Evolutionary conservation across 2,113 vertebrate genomes (phyloP).

Genomic region (Terrapene triunguis): DNA sequence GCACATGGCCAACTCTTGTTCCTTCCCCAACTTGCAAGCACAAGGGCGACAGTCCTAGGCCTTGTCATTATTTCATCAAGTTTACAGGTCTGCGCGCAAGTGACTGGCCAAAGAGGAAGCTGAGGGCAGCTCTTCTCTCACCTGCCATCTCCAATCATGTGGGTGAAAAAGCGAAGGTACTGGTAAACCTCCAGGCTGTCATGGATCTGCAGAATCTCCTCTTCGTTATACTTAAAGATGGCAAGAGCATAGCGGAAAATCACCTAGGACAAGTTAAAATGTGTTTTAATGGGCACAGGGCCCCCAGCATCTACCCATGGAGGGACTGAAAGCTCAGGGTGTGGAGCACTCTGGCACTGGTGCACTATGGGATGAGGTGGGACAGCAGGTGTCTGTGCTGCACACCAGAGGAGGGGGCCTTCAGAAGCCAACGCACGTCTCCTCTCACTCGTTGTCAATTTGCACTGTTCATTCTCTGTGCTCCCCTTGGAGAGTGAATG

Average conservation of each 20-base stretch:
- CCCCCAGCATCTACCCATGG: not conserved
- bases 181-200: slow-evolving; percentile 91
- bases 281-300: not conserved
- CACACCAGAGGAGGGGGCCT: too few relatives aligned
- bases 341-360: not conserved
- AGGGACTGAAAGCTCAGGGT: not conserved
- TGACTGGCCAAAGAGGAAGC: not conserved
- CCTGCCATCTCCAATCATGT: slow-evolving; percentile 90
- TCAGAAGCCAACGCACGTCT: not conserved
- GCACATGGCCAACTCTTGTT: not conserved
- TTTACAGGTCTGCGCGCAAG: not conserved
- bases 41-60: not conserved
- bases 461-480: not conserved
- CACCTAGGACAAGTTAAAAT: slow-evolving; percentile 83
- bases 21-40: not conserved
- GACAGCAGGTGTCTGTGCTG: not conserved
- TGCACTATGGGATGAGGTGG: not conserved
- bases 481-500: not conserved
- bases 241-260: slow-evolving; percentile 95
- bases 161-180: slow-evolving; percentile 93
- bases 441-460: not conserved
- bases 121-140: slow-evolving; percentile 59
- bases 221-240: slow-evolving; percentile 95
- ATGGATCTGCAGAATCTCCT: slow-evolving; percentile 90
- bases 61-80: not conserved